Evolutionary conservation across 2,113 vertebrate species (phyloP).

Genomic region (Chroicocephalus ridibundus): DNA sequence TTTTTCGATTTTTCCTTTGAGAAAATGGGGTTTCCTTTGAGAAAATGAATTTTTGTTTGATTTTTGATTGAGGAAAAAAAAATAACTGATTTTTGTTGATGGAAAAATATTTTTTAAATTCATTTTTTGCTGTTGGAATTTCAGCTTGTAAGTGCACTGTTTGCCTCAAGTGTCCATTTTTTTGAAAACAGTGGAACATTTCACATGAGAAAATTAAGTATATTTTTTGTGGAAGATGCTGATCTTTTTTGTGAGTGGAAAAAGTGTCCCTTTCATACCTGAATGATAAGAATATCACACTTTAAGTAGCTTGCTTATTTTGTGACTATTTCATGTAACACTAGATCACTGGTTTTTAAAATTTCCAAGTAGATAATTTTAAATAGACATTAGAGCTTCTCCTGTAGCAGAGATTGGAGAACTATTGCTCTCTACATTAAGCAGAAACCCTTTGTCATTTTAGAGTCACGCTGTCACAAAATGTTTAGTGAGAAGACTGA

Average conservation of each 20-base stretch:
- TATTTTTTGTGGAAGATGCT: background rate
- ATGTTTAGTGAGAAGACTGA: background rate
- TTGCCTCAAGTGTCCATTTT: background rate
- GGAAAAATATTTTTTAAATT: background rate
- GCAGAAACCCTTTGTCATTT: background rate
- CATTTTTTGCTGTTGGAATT: background rate
- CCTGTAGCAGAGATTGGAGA: background rate
- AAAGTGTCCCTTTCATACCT: background rate
- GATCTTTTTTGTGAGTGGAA: background rate
- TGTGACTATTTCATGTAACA: background rate
- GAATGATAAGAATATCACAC: background rate
- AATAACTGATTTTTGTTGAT: background rate
- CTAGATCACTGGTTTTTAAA: background rate
- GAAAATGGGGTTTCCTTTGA: background rate
- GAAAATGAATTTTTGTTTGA: background rate
- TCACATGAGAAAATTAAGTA: background rate
- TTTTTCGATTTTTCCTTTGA: background rate
- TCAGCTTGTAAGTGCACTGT: background rate
- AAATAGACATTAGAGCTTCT: background rate
- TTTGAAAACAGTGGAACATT: background rate
- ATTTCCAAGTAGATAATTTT: background rate
- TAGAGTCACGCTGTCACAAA: background rate
- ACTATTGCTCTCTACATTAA: background rate
- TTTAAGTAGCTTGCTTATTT: background rate
- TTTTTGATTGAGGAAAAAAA: background rate